Conservation (phyloP, 35 echinoderm and acorn worm genomes). For the Heliocidaris tuberculata region DNA sequence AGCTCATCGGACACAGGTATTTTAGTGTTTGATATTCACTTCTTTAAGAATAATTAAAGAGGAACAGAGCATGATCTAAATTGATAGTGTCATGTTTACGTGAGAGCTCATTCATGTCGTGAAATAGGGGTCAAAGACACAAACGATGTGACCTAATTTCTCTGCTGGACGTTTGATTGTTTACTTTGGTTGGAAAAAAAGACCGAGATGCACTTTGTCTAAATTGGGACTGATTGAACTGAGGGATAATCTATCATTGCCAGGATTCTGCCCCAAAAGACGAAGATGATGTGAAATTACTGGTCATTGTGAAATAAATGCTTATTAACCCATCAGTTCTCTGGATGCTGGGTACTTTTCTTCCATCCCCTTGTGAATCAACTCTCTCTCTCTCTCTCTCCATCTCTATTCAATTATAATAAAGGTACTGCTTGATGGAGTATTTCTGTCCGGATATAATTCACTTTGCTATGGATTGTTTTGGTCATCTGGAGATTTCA, state of each 20-base stretch:
- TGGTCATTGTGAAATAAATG: slow-evolving; percentile 11
- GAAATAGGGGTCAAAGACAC: not conserved
- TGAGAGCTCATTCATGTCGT: not conserved
- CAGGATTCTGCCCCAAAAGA: not conserved
- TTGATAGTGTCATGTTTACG: not conserved
- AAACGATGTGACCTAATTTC: not conserved
- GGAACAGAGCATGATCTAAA: not conserved
- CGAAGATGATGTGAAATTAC: not conserved
- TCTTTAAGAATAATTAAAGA: not conserved
- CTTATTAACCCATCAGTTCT: not conserved
- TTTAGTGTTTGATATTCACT: not conserved
- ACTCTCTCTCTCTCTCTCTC: not conserved
- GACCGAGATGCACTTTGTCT: slow-evolving; percentile 7
- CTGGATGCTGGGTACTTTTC: not conserved
- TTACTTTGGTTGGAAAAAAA: not conserved
- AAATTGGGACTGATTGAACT: not conserved
- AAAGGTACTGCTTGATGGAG: not conserved
- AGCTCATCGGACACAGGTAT: not conserved
- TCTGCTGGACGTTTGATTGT: not conserved
- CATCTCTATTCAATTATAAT: not conserved
- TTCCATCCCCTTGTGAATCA: not conserved
- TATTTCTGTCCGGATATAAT: not conserved
- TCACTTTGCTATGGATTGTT: not conserved
- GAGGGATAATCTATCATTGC: not conserved
- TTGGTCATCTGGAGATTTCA: not conserved